These are phyloP conservation scores for Sebastes steindachneri DNA, from an alignment of 2,797 vertebrate genomes.

Conservation along the genomic window DNA sequence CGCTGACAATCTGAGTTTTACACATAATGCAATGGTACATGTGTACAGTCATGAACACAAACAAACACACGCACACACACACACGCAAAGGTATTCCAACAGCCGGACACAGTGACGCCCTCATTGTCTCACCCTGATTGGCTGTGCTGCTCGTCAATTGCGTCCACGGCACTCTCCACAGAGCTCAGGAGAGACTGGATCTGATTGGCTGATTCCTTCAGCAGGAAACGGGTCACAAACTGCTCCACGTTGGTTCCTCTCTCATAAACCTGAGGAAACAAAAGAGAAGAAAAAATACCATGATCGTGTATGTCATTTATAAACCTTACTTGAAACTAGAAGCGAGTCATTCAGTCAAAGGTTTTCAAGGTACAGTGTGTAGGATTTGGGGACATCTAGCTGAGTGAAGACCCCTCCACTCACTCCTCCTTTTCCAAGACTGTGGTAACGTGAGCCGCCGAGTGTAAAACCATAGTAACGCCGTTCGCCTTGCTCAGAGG, in stretches of 20 bases:
- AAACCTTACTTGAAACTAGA: background rate
- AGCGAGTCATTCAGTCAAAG: background rate
- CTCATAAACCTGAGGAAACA: conserved; percentile 89
- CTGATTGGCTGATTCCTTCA: conserved; percentile 97
- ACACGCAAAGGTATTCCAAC: background rate
- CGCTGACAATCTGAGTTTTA: conserved; percentile 43
- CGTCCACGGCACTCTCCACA: conserved; percentile 96
- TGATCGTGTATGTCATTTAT: background rate
- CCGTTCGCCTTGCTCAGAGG: no score
- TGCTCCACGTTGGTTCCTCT: conserved; percentile 93
- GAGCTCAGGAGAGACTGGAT: conserved; percentile 96
- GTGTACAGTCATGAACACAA: background rate
- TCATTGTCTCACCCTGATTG: conserved; percentile 78
- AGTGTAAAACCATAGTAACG: no score
- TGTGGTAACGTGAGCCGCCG: no score
- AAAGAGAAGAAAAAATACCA: background rate
- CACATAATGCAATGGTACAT: conserved; percentile 24
- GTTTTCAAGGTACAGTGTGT: background rate
- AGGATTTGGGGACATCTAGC: no score
- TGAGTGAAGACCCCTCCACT: no score
- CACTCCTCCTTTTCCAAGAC: no score
- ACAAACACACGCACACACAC: background rate
- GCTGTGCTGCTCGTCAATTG: conserved; percentile 94
- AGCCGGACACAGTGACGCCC: background rate
- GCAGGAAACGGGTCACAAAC: conserved; percentile 96